Conservation (phyloP, 92 coral and sea anemone species). For the Meandrina meandrites region DNA sequence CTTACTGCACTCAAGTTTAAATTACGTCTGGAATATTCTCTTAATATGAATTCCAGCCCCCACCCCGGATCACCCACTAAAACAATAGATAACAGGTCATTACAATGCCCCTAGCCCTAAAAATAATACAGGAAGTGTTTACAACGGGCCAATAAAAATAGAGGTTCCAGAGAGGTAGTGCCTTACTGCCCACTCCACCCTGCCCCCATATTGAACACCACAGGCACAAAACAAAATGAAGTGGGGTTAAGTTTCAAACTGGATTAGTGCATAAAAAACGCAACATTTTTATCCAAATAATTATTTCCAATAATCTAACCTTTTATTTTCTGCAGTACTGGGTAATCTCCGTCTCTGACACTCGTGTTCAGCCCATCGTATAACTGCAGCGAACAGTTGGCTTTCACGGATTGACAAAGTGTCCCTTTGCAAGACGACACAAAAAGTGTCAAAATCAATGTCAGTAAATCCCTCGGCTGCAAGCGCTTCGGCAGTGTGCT, state of each 20-base stretch:
- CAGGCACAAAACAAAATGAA: background rate
- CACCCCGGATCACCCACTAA: background rate
- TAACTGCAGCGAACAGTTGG: slow-evolving; percentile 81
- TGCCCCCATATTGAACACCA: background rate
- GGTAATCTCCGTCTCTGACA: slow-evolving; percentile 81
- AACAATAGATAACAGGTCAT: no score
- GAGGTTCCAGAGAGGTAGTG: no score
- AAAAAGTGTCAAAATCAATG: slow-evolving; percentile 87
- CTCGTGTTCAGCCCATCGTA: slow-evolving; percentile 96
- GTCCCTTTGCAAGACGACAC: slow-evolving; percentile 90
- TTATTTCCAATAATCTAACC: slow-evolving; percentile 42
- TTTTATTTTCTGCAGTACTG: slow-evolving; percentile 76
- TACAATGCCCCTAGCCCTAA: no score
- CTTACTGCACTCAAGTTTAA: background rate
- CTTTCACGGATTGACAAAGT: slow-evolving; percentile 87
- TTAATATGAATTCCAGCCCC: background rate
- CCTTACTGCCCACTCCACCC: slow-evolving; percentile 1
- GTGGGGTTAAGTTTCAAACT: background rate
- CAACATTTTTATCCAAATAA: background rate
- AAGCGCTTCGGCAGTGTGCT: slow-evolving; percentile 85
- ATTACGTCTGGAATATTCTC: background rate
- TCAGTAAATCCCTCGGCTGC: slow-evolving; percentile 97
- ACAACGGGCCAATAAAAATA: no score
- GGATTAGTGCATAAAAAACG: background rate
- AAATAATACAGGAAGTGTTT: no score